Evolutionary conservation across 2,888 invertebrate genomes (phyloP), one percentile per base, ranked within the genome.

Genomic region (Stictocephala bisonia): DNA sequence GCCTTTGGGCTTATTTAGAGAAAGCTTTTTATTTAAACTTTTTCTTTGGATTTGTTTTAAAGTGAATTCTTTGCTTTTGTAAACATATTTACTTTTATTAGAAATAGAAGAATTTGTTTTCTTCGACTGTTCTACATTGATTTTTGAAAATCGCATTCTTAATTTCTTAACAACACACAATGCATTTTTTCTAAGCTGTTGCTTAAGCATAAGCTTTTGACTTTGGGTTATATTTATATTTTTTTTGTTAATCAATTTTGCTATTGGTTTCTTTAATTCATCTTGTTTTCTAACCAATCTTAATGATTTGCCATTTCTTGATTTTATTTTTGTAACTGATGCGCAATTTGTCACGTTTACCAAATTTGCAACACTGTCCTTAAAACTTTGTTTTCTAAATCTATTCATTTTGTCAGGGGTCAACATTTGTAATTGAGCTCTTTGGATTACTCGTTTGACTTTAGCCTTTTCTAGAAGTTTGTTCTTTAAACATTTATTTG

Each of bases 21-120:
- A n/a, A n/a, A n/a, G n/a, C n/a, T n/a, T n/a, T n/a, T n/a, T n/a
- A n/a, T n/a, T n/a, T n/a, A n/a, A n/a, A n/a, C n/a, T n/a, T n/a
- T n/a, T n/a, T n/a, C n/a, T n/a, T n/a, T n/a, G n/a, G n/a, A n/a
- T n/a, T n/a, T n/a, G n/a, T n/a, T n/a, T n/a, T n/a, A n/a, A n/a
- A n/a, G n/a, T n/a, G n/a, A n/a, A n/a, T n/a, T n/a, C n/a, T n/a
- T 41, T 64, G 40, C 44, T 60, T 40, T 60, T 64, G 20, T 64
- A 64, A 24, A 44, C 26, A 26, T 64, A 40, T 24, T 27, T 64
- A 26, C 22, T 44, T 11, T 13, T 22, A 41, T 40, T 44, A 22
- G 27, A 3, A 15, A 27, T n/a, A n/a, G 15, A n/a, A 9, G 15
- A 15, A 24, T 44, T 9, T 35, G 60, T 22, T 3, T 7, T 35